Conservation (phyloP, 1,140 invertebrate genomes). For the Ridgeia piscesae region DNA sequence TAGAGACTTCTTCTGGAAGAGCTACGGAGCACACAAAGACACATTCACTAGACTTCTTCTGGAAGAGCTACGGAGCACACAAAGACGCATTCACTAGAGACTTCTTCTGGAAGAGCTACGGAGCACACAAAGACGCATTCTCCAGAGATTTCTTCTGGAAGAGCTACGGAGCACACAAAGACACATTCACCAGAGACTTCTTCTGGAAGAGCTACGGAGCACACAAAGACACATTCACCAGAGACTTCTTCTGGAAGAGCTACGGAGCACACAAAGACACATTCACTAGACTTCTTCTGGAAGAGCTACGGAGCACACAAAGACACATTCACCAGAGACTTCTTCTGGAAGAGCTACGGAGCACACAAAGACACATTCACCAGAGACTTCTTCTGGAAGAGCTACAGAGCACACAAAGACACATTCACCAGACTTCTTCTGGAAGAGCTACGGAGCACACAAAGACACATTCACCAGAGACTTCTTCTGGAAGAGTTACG, state of each 20-base stretch:
- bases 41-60: slow-evolving; percentile 65
- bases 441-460: too few species aligned
- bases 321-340: slow-evolving; percentile 67
- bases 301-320: too few species aligned
- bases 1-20: too few species aligned
- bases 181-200: slow-evolving; percentile 67
- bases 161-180: too few species aligned
- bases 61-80: too few species aligned
- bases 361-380: too few species aligned
- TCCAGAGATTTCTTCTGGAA: slow-evolving; percentile 65
- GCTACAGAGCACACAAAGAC: too few species aligned
- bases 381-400: slow-evolving; percentile 63
- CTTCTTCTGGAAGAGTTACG: slow-evolving; percentile 60
- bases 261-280: too few species aligned
- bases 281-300: slow-evolving; percentile 65
- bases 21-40: slow-evolving; percentile 27
- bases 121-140: too few species aligned
- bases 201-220: slow-evolving; percentile 58
- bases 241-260: slow-evolving; percentile 61
- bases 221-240: too few species aligned
- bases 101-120: slow-evolving; percentile 60
- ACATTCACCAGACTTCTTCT: slow-evolving; percentile 66
- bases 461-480: slow-evolving; percentile 68
- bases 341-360: slow-evolving; percentile 60
- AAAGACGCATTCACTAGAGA: slow-evolving; percentile 68